Evolutionary conservation across 2,888 invertebrate genomes (phyloP).

Genomic region (Zygogramma bicolorata): DNA sequence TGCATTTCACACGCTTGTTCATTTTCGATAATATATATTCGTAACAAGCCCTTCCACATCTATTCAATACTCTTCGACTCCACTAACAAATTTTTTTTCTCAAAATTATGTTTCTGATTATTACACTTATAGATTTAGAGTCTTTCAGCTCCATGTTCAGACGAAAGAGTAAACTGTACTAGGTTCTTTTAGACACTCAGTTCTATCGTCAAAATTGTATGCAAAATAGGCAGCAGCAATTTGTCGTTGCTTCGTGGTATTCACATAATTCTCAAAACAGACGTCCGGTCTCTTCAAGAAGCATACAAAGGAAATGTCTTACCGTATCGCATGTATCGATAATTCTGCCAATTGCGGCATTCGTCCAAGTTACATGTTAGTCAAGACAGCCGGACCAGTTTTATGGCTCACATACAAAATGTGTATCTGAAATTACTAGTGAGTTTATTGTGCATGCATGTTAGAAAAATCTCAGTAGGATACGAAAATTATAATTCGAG

Average conservation of each 20-base stretch:
- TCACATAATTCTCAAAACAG: conserved; percentile 5
- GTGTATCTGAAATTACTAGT: neutral
- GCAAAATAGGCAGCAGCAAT: conserved; percentile 8
- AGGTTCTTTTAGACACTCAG: too few species aligned
- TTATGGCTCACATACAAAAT: neutral
- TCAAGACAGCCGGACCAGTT: neutral
- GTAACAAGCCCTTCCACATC: too few species aligned
- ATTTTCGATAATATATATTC: too few species aligned
- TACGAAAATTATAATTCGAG: neutral
- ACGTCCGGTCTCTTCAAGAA: neutral
- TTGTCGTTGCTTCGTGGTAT: neutral
- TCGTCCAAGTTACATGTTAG: conserved; percentile 1
- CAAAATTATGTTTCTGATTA: too few species aligned
- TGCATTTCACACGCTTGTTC: too few species aligned
- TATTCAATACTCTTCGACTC: too few species aligned
- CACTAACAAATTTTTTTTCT: too few species aligned
- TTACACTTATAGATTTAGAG: too few species aligned
- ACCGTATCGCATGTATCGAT: neutral
- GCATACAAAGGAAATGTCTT: neutral
- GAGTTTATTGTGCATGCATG: neutral
- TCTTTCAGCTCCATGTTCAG: too few species aligned
- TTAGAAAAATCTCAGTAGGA: neutral
- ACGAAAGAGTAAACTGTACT: too few species aligned
- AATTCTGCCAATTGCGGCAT: neutral
- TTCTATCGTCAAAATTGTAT: neutral